A percentile compares a stretch with the other conserved stretches of the same genome.
phyloP scores from a whole-genome alignment of 2,888 invertebrate species.

The Drosophila buzzatii region DNA sequence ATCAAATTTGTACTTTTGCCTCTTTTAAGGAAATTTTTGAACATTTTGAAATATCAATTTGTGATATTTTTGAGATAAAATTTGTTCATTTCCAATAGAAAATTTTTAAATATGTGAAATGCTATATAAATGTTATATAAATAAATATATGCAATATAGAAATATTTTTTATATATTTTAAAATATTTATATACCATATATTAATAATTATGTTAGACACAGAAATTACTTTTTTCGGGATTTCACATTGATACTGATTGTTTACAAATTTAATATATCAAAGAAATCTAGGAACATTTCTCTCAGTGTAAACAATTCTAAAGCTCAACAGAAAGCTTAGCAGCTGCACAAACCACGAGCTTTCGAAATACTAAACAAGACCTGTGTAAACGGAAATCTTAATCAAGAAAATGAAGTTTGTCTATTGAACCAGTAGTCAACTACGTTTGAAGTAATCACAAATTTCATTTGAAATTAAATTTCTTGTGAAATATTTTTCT shows the following conservation, averaged over 20 bases:
- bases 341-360: conserved; percentile 33
- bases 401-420: background rate
- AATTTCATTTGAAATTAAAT: background rate
- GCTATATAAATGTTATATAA: too few species aligned
- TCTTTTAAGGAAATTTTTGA: too few species aligned
- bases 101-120: too few species aligned
- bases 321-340: conserved; percentile 39
- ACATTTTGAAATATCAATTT: too few species aligned
- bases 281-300: background rate
- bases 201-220: background rate
- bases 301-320: conserved; percentile 10
- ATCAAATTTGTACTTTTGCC: too few species aligned
- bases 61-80: too few species aligned
- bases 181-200: background rate
- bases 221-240: background rate
- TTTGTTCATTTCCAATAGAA: too few species aligned
- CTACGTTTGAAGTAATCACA: background rate
- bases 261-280: background rate
- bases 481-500: background rate
- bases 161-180: too few species aligned
- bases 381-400: background rate
- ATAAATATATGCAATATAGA: too few species aligned
- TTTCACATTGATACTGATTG: background rate
- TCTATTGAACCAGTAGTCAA: background rate
- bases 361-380: background rate